Evolutionary conservation across 2,797 vertebrate genomes (phyloP), one percentile per base, ranked within the genome.

Genomic region (Oreochromis grahami): DNA sequence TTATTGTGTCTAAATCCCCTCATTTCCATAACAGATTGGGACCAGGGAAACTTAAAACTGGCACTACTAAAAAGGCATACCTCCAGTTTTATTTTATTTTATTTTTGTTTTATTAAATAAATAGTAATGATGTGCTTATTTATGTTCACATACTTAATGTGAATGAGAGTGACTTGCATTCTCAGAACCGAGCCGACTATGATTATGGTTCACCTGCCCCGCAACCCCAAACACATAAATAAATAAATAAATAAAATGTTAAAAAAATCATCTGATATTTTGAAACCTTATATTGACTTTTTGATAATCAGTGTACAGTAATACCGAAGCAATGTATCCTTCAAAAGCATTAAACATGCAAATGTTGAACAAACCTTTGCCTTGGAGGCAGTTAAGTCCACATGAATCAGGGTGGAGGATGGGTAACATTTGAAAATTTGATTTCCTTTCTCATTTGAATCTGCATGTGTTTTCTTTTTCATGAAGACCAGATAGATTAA

Each of bases 1-100:
- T 89, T 89, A 92, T 93, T 89, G 86, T 84, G 85, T 91, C 88
- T 91, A 89, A 92, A 94, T 94, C 91, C 90, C 84, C 82, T 92
- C 77, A 95, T 94, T 93, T 92, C 90, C 92, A 93, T 91, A 93
- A 89, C 88, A 93, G 88, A 92, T 94, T 92, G 91, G 91, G 80
- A 83, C 15, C 77, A 84, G 82, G 82, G 83, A 85, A 89, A 85
- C 72, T 84, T 7, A 4, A 82, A 87, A 88, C 51, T 51, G 12
- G 72, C 4, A 77, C 50, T 77, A 53, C 19, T 65, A 17, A 77
- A 77, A 86, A 91, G 80, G 79, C 83, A 86, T 86, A 88, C 79
- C 89, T 89, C 81, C 87, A 89, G 81, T 80, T 76, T 82, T 81
- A 56, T 80, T 85, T 84, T 72, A 74, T 52, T 48, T 45, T 48